These are phyloP conservation scores for Meloidogyne floridensis DNA, from an alignment of 1,140 invertebrate species.

Conservation along the genomic window DNA sequence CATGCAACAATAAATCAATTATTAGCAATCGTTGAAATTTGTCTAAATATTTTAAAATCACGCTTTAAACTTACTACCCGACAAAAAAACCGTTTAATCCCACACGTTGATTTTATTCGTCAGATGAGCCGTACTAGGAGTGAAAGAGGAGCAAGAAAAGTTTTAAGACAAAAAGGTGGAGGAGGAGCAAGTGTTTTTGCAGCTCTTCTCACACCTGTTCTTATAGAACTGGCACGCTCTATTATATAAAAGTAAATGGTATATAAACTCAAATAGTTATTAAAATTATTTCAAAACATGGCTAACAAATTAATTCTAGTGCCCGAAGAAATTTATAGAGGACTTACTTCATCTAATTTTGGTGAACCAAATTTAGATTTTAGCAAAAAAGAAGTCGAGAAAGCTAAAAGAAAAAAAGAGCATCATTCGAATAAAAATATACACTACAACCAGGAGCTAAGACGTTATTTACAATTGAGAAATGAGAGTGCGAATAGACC, in stretches of 20 bases:
- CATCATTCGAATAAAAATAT: background rate
- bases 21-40: constrained; percentile 18
- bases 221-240: no score
- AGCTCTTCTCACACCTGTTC: background rate
- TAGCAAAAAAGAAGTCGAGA: no score
- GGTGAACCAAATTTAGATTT: background rate
- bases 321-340: constrained; percentile 32
- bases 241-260: background rate
- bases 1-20: constrained; percentile 14
- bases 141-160: background rate
- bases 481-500: constrained; percentile 4
- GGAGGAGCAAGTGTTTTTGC: background rate
- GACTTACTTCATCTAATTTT: constrained; percentile 3
- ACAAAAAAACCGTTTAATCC: constrained; percentile 21
- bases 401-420: no score
- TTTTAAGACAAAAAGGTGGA: background rate
- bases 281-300: background rate
- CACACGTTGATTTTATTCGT: constrained; percentile 15
- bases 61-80: constrained; percentile 15
- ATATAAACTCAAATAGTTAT: no score
- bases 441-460: background rate
- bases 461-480: background rate
- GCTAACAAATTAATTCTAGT: constrained; percentile 29
- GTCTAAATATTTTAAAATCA: constrained; percentile 10
- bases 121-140: constrained; percentile 1